Conservation (phyloP, 1,140 invertebrate species). For the Scaptomyza pallida region DNA sequence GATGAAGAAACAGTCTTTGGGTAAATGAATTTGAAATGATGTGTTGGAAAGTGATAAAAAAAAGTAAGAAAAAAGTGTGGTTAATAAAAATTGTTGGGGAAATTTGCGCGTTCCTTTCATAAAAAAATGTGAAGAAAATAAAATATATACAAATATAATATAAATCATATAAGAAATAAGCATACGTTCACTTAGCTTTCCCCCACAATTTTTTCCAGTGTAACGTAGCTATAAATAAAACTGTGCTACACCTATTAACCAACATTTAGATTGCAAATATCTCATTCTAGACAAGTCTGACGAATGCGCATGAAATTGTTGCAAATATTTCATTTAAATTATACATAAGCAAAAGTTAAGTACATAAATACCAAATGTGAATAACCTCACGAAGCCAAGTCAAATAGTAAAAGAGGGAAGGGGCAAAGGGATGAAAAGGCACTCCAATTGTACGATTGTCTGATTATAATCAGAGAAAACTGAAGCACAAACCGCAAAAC, state of each 20-base stretch:
- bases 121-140: not conserved
- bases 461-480: slow-evolving; percentile 54
- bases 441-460: slow-evolving; percentile 77
- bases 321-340: slow-evolving; percentile 75
- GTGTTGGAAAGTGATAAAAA: slow-evolving; percentile 32
- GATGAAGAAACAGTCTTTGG: not conserved
- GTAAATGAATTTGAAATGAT: not conserved
- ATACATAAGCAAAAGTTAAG: slow-evolving; percentile 57
- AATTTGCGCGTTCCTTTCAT: not conserved
- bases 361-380: slow-evolving; percentile 32
- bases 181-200: not conserved
- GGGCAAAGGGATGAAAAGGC: not conserved
- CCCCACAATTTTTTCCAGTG: not conserved
- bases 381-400: not conserved
- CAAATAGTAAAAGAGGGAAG: not conserved
- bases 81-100: not conserved
- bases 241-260: slow-evolving; percentile 28
- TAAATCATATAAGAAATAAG: too few species aligned
- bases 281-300: slow-evolving; percentile 47
- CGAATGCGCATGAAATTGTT: slow-evolving; percentile 54
- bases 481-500: slow-evolving; percentile 69
- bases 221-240: slow-evolving; percentile 8
- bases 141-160: too few species aligned
- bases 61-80: slow-evolving; percentile 12
- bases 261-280: slow-evolving; percentile 15